Evolutionary conservation across 2,888 invertebrate species (phyloP).

Genomic region (Odontocolon sp.): DNA sequence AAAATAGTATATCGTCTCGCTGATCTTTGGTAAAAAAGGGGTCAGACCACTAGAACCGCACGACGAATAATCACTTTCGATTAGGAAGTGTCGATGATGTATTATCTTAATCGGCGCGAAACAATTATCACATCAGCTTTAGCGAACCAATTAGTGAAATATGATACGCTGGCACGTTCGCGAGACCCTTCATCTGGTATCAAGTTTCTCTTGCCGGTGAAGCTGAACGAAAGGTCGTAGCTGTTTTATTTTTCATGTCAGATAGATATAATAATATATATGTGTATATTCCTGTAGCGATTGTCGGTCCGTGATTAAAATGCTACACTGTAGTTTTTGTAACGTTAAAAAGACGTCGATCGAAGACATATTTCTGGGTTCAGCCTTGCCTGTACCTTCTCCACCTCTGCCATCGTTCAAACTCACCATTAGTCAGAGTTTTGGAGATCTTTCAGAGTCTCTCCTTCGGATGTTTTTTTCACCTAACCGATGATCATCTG

Average conservation of each 20-base stretch:
- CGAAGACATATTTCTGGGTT: neutral
- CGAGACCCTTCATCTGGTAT: constrained; percentile 12
- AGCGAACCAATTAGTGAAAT: constrained; percentile 53
- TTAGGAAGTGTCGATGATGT: constrained; percentile 34
- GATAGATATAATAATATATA: constrained; percentile 24
- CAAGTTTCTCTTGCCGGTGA: constrained; percentile 37
- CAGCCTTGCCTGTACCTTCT: neutral
- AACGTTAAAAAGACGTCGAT: neutral
- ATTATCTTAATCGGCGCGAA: constrained; percentile 51
- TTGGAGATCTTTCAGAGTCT: too few species aligned
- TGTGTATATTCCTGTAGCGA: constrained; percentile 6
- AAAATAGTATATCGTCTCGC: neutral
- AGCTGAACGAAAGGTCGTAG: constrained; percentile 17
- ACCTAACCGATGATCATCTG: neutral
- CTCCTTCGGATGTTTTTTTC: neutral
- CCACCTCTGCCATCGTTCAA: neutral
- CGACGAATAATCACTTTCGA: constrained; percentile 34
- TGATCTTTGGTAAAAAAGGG: neutral
- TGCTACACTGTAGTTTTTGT: neutral
- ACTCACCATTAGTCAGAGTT: neutral
- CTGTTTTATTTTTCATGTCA: constrained; percentile 31
- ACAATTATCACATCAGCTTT: constrained; percentile 48
- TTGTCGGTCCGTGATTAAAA: constrained; percentile 4
- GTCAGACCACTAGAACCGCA: neutral
- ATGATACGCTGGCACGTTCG: constrained; percentile 41